phyloP scores from a whole-genome alignment of 1,140 invertebrate species.

The Hyles vespertilio region DNA sequence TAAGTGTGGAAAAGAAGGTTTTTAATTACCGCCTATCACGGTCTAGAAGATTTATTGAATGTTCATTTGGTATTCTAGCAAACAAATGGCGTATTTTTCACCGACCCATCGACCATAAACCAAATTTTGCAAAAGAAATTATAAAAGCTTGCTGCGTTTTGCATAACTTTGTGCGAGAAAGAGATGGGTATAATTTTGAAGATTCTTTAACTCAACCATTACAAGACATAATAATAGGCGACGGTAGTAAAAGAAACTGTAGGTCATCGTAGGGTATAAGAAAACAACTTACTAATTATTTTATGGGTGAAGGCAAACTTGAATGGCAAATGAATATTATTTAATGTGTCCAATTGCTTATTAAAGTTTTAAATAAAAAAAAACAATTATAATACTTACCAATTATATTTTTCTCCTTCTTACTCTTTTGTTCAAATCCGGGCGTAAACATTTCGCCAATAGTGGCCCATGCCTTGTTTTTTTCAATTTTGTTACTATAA shows the following conservation, averaged over 20 bases:
- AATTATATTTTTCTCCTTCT: too few species aligned
- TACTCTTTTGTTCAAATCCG: too few species aligned
- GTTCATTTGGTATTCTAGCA: slow-evolving; percentile 38
- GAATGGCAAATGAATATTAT: too few species aligned
- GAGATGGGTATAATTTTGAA: slow-evolving; percentile 41
- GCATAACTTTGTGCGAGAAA: slow-evolving; percentile 51
- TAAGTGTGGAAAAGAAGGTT: slow-evolving; percentile 43
- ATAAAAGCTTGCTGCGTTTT: slow-evolving; percentile 48
- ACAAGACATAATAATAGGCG: too few species aligned
- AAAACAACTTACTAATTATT: slow-evolving; percentile 28
- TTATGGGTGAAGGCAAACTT: slow-evolving; percentile 24
- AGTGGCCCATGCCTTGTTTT: too few species aligned
- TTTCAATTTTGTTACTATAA: too few species aligned
- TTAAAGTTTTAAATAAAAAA: too few species aligned
- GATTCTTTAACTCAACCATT: slow-evolving; percentile 29
- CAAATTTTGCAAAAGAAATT: slow-evolving; percentile 40
- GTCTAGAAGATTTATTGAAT: slow-evolving; percentile 25
- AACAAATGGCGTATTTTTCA: slow-evolving; percentile 62
- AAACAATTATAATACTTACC: too few species aligned
- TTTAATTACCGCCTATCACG: slow-evolving; percentile 31
- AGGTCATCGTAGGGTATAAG: slow-evolving; percentile 20
- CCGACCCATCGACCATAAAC: slow-evolving; percentile 40
- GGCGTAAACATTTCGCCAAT: too few species aligned
- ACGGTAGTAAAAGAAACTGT: neutral
- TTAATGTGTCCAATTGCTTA: too few species aligned